A percentile compares a stretch with the other conserved stretches of the same genome.
Conservation (phyloP, 2,113 vertebrate species). For the Orthonyx spaldingii region DNA sequence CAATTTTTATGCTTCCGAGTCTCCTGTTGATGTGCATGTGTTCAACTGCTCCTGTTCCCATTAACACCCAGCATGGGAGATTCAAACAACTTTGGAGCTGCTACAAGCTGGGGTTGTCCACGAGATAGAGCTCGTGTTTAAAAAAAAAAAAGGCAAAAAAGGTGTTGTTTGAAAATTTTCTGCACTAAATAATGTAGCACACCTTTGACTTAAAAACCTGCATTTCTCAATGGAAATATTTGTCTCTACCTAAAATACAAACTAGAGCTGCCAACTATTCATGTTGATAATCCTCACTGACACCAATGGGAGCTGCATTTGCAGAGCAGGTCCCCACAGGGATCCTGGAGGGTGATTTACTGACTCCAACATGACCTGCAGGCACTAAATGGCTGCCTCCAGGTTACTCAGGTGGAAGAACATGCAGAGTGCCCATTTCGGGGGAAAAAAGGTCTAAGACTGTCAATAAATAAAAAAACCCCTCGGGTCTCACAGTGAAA, state of each 20-base stretch:
- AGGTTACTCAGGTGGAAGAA: conserved; percentile 15
- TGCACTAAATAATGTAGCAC: not conserved
- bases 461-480: not conserved
- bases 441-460: not conserved
- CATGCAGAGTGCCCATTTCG: not conserved
- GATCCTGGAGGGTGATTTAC: not conserved
- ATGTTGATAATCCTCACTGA: not conserved
- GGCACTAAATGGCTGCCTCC: not conserved
- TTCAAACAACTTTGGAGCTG: not conserved
- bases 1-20: not conserved
- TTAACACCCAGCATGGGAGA: conserved; percentile 6
- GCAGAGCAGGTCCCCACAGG: not conserved
- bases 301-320: not conserved
- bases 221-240: not conserved
- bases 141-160: not conserved
- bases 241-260: not conserved
- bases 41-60: not conserved
- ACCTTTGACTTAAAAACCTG: not conserved
- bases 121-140: not conserved
- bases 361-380: not conserved
- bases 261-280: not conserved
- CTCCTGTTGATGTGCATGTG: not conserved
- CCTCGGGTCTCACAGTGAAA: not conserved
- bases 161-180: not conserved
- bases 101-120: not conserved